Percentiles rank a stretch among this genome's conserved stretches.
phyloP scores from a whole-genome alignment of 2,888 invertebrate genomes.

The Phengaris arion region DNA sequence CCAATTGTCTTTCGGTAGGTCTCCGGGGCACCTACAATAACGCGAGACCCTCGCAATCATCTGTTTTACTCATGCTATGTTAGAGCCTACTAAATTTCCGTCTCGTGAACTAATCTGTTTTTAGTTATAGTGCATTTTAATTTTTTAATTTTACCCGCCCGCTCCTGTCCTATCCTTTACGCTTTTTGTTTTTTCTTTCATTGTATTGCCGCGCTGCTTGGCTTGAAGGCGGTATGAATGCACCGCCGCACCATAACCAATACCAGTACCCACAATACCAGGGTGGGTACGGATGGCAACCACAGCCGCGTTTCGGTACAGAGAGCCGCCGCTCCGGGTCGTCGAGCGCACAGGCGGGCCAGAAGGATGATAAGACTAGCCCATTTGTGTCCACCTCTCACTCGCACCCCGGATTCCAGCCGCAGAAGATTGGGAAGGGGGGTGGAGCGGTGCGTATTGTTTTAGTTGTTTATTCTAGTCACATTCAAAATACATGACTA shows the following conservation, averaged over 20 bases:
- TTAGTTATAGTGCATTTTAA: constrained; percentile 27
- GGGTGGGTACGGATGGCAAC: constrained; percentile 63
- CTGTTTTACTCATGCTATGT: constrained; percentile 49
- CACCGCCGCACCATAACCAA: constrained; percentile 78
- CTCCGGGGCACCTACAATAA: constrained; percentile 42
- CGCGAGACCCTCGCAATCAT: constrained; percentile 54
- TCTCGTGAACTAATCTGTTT: constrained; percentile 31
- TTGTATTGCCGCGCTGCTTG: constrained; percentile 79
- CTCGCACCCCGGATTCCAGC: constrained; percentile 95
- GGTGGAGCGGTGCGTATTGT: constrained; percentile 71
- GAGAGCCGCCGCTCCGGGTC: constrained; percentile 60
- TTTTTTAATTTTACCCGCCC: constrained; percentile 63
- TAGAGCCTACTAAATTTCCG: constrained; percentile 63
- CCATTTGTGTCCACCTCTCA: constrained; percentile 93
- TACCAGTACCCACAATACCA: constrained; percentile 77
- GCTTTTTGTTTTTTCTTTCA: constrained; percentile 79
- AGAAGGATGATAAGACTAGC: constrained; percentile 84
- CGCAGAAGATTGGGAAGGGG: constrained; percentile 94
- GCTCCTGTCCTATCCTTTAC: constrained; percentile 68
- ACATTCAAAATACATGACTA: no score
- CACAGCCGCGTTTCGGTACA: constrained; percentile 75
- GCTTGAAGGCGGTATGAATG: constrained; percentile 80
- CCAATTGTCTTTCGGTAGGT: constrained; percentile 61
- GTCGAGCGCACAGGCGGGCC: constrained; percentile 50
- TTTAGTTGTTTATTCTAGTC: background rate